Evolutionary conservation across 2,113 vertebrate species (phyloP).

Genomic region (Chloroceryle aenea): DNA sequence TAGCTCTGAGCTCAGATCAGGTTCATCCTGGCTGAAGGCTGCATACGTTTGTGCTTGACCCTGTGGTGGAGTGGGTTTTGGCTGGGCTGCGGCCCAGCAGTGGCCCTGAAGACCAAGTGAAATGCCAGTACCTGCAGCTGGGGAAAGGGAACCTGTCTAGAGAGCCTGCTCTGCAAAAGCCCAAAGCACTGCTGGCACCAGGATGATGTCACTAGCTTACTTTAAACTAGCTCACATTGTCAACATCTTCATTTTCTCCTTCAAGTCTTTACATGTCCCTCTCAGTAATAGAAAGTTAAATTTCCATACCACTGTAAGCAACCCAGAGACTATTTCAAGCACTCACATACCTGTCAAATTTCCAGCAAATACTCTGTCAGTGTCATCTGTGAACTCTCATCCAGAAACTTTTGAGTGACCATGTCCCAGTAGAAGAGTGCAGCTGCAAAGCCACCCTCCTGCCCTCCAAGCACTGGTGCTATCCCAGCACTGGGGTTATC

Average conservation of each 20-base stretch:
- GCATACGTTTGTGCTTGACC: rapidly evolving
- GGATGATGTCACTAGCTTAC: neutral
- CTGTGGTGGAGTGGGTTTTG: rapidly evolving
- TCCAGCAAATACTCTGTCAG: neutral
- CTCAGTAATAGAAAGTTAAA: neutral
- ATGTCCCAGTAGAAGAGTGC: neutral
- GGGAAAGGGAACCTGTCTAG: neutral
- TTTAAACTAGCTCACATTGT: neutral
- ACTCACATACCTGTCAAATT: neutral
- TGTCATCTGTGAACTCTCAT: rapidly evolving
- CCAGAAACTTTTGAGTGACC: neutral
- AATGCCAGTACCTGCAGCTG: neutral
- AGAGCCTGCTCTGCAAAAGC: neutral
- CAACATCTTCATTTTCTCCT: neutral
- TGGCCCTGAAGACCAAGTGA: neutral
- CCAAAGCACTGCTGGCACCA: neutral
- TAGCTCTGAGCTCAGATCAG: neutral
- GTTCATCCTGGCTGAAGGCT: neutral
- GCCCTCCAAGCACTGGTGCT: neutral
- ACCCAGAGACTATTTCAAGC: neutral
- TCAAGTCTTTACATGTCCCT: neutral
- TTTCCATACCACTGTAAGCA: neutral
- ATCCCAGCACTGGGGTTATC: neutral
- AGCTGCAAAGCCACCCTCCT: neutral
- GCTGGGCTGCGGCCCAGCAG: rapidly evolving